Evolutionary conservation across 1,140 invertebrate genomes (phyloP), one percentile per base, ranked within the genome.

Genomic region (Leptopilina boulardi): DNA sequence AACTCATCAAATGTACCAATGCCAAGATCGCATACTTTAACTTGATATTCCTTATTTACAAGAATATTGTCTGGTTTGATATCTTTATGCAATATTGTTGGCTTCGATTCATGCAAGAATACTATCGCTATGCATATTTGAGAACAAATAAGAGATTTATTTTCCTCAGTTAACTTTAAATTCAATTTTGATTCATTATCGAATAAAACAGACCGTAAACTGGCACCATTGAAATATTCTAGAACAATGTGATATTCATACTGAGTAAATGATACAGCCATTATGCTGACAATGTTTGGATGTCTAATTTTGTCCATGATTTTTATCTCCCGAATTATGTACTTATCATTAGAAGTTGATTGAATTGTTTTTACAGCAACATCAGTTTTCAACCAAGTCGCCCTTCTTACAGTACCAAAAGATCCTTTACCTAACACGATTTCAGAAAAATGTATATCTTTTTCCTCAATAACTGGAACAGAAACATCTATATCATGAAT

Each of bases 1-100:
- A 77, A 38, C 13, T 47, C 51, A 15, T 19, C n/a, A 3, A 23
- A 21, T 42, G 26, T 73, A 70, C 71, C 73, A 13, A 77, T 73
- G 13, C 76, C 76, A 21, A 77, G 47, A 73, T 77, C 54, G 19
- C 76, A 77, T 1, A 77, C 18, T 73, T 77, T 76, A 9, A 72
- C 21, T 3, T 34, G 15, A 23, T 4, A 30, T n/a, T 76, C 10
- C 15, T 41, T 51, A 72, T 54, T 71, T 10, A 76, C 26, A 2
- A 76, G 21, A 44, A 76, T 59, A 66, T 77, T 77, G 38, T 73
- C 76, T 3, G 51, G 51, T 30, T 77, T 77, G 3, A 77, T n/a
- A 26, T 77, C 76, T 59, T 77, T 70, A 38, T 77, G 71, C 3
- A 77, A 0, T n/a, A 77, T 42, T 21, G 13, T 3, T 1, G 51